Percentiles rank a stretch among this genome's conserved stretches.
phyloP scores from a whole-genome alignment of 2,113 vertebrate genomes.

The Andinoacara biseriatus region DNA sequence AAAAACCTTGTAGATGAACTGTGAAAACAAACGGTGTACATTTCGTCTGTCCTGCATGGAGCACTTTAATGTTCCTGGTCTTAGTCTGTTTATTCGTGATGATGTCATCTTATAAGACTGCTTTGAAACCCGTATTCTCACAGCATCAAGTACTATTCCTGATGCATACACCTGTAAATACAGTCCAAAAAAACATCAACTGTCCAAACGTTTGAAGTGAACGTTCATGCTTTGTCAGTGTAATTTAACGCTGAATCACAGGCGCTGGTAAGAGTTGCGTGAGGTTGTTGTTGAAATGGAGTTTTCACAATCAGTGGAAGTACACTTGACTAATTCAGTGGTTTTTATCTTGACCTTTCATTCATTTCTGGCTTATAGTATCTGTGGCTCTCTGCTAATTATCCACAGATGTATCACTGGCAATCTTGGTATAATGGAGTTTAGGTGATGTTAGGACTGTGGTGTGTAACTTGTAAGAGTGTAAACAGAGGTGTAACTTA shows the following conservation, averaged over 20 bases:
- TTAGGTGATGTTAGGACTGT: constrained; percentile 57
- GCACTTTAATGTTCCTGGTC: constrained; percentile 81
- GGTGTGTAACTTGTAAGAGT: constrained; percentile 63
- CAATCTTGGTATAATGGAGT: constrained; percentile 51
- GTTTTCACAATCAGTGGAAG: constrained; percentile 4
- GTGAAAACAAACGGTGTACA: constrained; percentile 68
- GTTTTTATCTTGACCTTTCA: constrained; percentile 15
- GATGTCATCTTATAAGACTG: constrained; percentile 64
- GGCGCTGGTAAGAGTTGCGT: constrained; percentile 10
- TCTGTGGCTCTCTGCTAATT: constrained; percentile 24
- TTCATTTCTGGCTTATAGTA: constrained; percentile 19
- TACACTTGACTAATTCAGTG: not conserved
- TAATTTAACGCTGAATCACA: constrained; percentile 23
- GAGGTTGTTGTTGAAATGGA: not conserved
- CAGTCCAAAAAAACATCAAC: constrained; percentile 17
- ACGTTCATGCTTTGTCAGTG: constrained; percentile 9
- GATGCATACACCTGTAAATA: constrained; percentile 62
- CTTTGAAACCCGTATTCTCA: constrained; percentile 54
- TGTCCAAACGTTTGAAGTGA: constrained; percentile 4
- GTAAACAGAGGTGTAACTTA: constrained; percentile 65
- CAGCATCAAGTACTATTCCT: constrained; percentile 32
- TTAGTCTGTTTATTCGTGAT: constrained; percentile 68
- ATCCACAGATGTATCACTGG: constrained; percentile 36
- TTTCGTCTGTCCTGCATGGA: constrained; percentile 81
- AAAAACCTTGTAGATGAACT: constrained; percentile 53